Evolutionary conservation across 2,113 vertebrate species (phyloP), one percentile per base, ranked within the genome.

Genomic region (Xenopus laevis): DNA sequence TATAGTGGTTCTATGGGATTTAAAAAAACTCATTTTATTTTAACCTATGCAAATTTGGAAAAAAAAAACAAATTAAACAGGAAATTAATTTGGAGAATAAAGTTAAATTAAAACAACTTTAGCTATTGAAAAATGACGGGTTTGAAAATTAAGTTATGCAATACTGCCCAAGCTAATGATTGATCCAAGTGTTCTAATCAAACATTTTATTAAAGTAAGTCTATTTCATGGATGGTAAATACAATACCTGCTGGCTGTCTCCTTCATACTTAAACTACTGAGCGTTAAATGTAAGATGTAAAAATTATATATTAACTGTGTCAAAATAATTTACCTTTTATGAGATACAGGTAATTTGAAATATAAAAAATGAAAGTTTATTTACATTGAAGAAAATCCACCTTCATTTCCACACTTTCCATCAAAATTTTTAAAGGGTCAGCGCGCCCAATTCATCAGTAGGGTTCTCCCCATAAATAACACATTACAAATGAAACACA

Each of bases 21-120:
- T n/a, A 33, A 33, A 30, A 44, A 68, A 67, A 45, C 27, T 8
- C 27, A 20, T 23, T 11, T 21, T n/a, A 21, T 13, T 52, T 55
- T 74, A 44, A 74, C n/a, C 40, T 66, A 57, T 21, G 30, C 18
- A 52, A 65, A 65, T 45, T 65, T n/a, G 40, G 18, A 4, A 27
- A 27, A 4, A 65, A 68, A 40, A 74, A 67, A 47, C 40, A 67
- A 67, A 74, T 74, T 58, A 74, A 58, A 66, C 64, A 40, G 71
- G 47, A 66, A 58, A 73, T 73, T 58, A 66, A 74, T 66, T 67
- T 59, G 33, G 52, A 67, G 67, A 68, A 74, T 61, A 10, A 61
- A 74, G 46, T 68, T 21, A 59, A 68, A 59, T 74, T 55, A 55
- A 55, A n/a, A n/a, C 17, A 18, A 55, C 53, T 55, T n/a, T n/a